Evolutionary conservation across 2,797 vertebrate species (phyloP).

Genomic region (Alfaro cultratus): DNA sequence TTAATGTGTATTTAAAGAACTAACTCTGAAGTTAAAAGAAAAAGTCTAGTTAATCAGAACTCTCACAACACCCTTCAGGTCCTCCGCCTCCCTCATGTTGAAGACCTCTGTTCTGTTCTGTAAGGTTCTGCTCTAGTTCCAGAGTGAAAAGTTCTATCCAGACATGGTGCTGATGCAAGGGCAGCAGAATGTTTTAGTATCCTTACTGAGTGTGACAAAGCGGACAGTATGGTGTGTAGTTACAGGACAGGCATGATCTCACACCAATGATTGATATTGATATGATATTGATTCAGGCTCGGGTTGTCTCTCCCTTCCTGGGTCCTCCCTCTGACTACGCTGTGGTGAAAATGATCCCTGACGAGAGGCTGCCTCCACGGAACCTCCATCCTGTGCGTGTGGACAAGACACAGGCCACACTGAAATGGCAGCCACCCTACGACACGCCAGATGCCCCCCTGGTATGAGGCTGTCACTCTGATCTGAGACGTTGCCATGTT

Average conservation of each 20-base stretch:
- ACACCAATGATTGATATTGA: not conserved
- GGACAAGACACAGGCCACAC: slow-evolving; percentile 84
- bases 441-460: slow-evolving; percentile 87
- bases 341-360: slow-evolving; percentile 95
- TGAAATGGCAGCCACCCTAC: slow-evolving; percentile 97
- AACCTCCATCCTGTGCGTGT: slow-evolving; percentile 89
- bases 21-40: too few species aligned
- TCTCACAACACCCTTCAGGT: too few species aligned
- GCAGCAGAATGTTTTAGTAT: not conserved
- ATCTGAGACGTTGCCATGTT: not conserved
- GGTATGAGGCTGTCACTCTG: slow-evolving; percentile 70
- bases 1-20: too few species aligned
- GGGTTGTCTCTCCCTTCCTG: slow-evolving; percentile 87
- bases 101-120: not conserved
- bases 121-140: not conserved
- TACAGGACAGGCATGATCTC: not conserved
- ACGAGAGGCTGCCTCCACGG: slow-evolving; percentile 93
- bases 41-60: too few species aligned
- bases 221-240: not conserved
- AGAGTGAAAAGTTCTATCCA: not conserved
- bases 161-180: not conserved
- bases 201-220: not conserved
- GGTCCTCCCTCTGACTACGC: slow-evolving; percentile 91
- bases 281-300: slow-evolving; percentile 79
- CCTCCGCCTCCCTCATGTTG: too few species aligned